Evolutionary conservation across 2,797 vertebrate species (phyloP), one percentile per base, ranked within the genome.

Genomic region (Rhinella marina): DNA sequence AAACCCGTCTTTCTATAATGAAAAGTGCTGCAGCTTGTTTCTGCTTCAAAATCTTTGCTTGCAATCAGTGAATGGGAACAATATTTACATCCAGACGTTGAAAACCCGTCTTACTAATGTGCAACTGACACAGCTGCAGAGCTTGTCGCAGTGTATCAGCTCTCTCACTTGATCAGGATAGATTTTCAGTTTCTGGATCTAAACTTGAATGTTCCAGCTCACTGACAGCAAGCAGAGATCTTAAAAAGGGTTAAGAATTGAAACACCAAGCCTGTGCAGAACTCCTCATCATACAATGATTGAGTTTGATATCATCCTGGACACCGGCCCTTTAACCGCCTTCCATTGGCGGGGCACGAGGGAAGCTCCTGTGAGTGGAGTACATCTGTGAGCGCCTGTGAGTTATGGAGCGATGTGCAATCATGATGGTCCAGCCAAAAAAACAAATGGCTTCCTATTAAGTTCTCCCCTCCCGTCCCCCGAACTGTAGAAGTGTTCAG

Each of bases 361-460:
- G 25, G n/a, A 50, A 79, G 81, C 72, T 21, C 17, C 41, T 66
- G 2, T 25, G 70, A 84, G 81, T 48, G n/a, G 48, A 29, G 66
- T 25, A 21, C 77, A 54, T 80, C 79, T 77, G 21, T 29, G 48
- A 66, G 32, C 77, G 88, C 79, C 73, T 70, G n/a, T 86, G 88
- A 89, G 27, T 89, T 48, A 89, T 89, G 72, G 62, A 77, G 29
- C 75, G 21, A 29, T 56, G 73, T 62, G 81, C 61, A 29, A 52
- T 86, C 73, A 86, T 80, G 80, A 89, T 89, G 80, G 62, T 70
- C 10, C 23, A 77, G 76, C 56, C 78, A 81, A 41, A 61, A 62
- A 83, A 89, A 86, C 19, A 80, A 89, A 89, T 86, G 80, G 62
- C n/a, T 56, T 86, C 12, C 80, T 52, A 89, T 86, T 89, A 89